Base-by-base conservation (phyloP, 2,888 invertebrate genomes). In the Ormyrus thymus region DNA sequence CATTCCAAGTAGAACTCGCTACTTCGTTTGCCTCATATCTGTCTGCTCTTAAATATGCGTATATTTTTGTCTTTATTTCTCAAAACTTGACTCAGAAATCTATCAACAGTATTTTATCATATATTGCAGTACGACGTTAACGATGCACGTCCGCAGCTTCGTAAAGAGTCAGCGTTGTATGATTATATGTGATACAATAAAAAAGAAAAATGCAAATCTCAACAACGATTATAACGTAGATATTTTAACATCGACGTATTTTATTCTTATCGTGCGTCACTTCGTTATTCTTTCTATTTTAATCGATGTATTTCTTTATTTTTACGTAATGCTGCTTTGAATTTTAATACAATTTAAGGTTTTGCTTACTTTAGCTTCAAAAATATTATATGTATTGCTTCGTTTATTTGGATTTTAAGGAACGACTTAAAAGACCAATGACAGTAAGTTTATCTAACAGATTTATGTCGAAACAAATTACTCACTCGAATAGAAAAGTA, bases 91-190 rank as follows among this genome's bases (percentile, higher is more conserved):
- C 55, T 59, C 43, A 61, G 58, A 73, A 76, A 76, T 65, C 70
- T 78, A 76, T 76, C 50, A 79, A 81, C 76, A 81, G 65, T 81
- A 76, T 70, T 71, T 76, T 71, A 77, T 72, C 66, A 65, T 66
- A 56, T 76, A 78, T 76, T 81, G 81, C 81, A 72, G 48, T 71
- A 59, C 29, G 75, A 75, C 69, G 75, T 80, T 75, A 78, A 80
- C 71, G 71, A 75, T 68, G 74, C 62, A 71, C 78, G 66, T 71
- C 68, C 56, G 56, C 53, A 78, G 66, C 15, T 64, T 59, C 9
- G 15, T 58, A 68, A 68, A 68, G 71, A 73, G 73, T 78, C 68
- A 51, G 76, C 64, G 48, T 55, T 76, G 9, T 68, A 68, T 72
- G 61, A 76, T 75, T 66, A 76, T 51, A 51, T 29, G 29, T 69